Evolutionary conservation across 1,140 invertebrate genomes (phyloP), one percentile per base, ranked within the genome.

Genomic region (Drosophila bipectinata): DNA sequence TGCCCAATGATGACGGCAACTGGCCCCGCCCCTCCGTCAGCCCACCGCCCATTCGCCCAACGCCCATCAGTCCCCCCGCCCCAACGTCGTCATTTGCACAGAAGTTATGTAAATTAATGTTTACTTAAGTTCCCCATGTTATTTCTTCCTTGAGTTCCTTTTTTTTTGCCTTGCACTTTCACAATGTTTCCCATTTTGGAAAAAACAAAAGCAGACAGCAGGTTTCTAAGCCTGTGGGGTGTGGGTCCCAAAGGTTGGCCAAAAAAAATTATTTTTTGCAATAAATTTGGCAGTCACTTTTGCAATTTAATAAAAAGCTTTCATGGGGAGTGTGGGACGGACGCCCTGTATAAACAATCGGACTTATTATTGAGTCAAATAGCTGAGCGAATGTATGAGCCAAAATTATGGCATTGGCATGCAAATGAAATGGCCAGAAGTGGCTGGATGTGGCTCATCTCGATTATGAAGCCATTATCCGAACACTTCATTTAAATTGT

Each of bases 61-160:
- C 12, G 34, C 34, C 34, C 34, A 28, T 28, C 26, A 12, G 10
- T 37, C 34, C 32, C 73, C 10, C 30, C 26, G 32, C 2, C 41
- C 41, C 39, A 48, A 56, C 74, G 76, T 89, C 83, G 84, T 89
- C 83, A 88, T 89, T 83, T 85, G 88, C 78, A 85, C 72, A 81
- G 76, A 91, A 90, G 89, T 91, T 91, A 91, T 91, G 90, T 90
- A 91, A 91, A 91, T 91, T 90, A 91, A 91, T 91, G 90, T 91
- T 91, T 91, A 89, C 87, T 91, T 91, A 91, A 91, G 90, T 89
- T 91, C 83, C 75, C 82, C 82, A 87, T 87, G 82, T 87, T 87
- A 88, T 90, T 89, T 88, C 85, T 90, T 79, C 75, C 49, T 51
- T 62, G 64, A 69, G 57, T 57, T 61, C 63, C 45, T 60, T 72